Base-by-base conservation (phyloP, 2,888 invertebrate species). In the Orchestes rusci region DNA sequence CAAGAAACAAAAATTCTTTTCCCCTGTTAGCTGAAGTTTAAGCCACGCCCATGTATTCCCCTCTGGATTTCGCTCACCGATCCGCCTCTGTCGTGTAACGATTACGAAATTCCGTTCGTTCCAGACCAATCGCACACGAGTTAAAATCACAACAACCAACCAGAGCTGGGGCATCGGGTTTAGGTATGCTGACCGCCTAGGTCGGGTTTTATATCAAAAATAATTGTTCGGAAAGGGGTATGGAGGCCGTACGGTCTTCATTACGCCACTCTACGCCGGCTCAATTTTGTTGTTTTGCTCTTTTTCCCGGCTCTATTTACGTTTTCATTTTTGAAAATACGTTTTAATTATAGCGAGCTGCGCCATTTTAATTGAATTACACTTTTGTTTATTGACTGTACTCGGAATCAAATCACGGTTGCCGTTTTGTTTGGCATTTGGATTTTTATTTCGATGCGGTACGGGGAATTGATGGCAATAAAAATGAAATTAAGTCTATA, bases 1-100 rank as follows among this genome's bases (percentile, higher is more conserved):
- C 52, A 51, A 44, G 50, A 51, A 53, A 55, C 57, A 60, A 60
- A 60, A 62, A 61, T 61, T 61, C 62, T 56, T 55, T 51, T 56
- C 57, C 63, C 62, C 59, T 56, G 56, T 46, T 23, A 23, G 23
- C 10, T 10, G 23, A 5, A 7, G 7, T 10, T 23, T 7, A 49
- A 50, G 54, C 56, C 53, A 56, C 59, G 57, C 62, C 60, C 42
- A 36, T 28, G 20, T 28, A 33, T 44, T 54, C 59, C 57, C 57
- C 51, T 53, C 53, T 41, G 31, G 34, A 16, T 18, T 36, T 37
- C 38, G 30, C 27, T 16, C 20, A 30, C 38, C 30, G 56, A 39
- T 41, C 39, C 48, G 53, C 62, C 59, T 28, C 61, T 59, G 54
- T 43, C 35, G 39, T 37, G 51, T 45, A 54, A 48, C 56, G 57